Base-by-base conservation (phyloP, 2,113 vertebrate genomes). In the Gadus chalcogrammus region DNA sequence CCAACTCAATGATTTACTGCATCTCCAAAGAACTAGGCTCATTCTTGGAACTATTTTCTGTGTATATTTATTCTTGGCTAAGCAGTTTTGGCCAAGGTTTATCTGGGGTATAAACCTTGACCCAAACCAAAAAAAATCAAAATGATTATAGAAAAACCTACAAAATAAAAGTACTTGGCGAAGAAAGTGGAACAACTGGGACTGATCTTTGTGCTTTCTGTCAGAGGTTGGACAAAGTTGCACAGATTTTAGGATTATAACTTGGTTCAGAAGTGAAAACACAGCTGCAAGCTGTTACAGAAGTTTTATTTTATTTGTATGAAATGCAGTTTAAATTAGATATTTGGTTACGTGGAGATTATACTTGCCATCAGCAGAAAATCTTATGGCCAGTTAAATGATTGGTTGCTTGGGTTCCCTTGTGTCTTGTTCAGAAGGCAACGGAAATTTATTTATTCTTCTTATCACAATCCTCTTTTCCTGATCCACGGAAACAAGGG, bases 401-500 rank as follows among this genome's bases (percentile, higher is more conserved):
- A 70, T 69, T 75, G 62, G 70, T 59, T 60, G 58, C 38, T 58
- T 66, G 53, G 68, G 70, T 84, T 77, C 73, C 73, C 69, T 52
- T 69, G 61, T 65, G 35, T 28, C 20, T 38, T 15, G 58, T 59
- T 75, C 35, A 59, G 53, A 74, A 70, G 67, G 17, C 22, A 67
- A 53, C 62, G 62, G 48, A 15, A 69, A 68, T 59, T 67, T 24
- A 55, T 82, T 74, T 79, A 82, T 75, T 66, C 72, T 82, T 75
- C 79, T 78, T 22, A 78, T 67, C 74, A 61, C 71, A 74, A 77
- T 74, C 75, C 65, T n/a, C 63, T 59, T 75, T 71, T 76, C 62
- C 79, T 76, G 58, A 75, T 80, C 60, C 77, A 53, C 12, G 75
- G 68, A 75, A 82, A 74, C 78, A 38, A 79, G 72, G 77, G 69